These are phyloP conservation scores for Drosophila yakuba DNA, from an alignment of 1,140 invertebrate genomes.

Conservation along the genomic window DNA sequence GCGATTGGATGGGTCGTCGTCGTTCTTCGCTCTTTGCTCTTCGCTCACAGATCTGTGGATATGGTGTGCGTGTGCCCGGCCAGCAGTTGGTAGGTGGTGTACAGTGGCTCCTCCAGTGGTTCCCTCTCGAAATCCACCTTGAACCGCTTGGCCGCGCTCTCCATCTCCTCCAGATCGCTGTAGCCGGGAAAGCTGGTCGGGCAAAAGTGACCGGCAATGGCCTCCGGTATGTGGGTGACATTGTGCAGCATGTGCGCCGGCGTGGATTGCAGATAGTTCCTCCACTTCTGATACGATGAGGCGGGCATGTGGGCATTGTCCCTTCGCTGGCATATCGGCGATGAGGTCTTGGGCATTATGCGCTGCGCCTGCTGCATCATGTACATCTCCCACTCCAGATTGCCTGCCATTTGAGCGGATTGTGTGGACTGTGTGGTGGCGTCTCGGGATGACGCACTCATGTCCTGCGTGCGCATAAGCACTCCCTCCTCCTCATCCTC, in stretches of 20 bases:
- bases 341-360: slow-evolving; percentile 80
- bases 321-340: slow-evolving; percentile 55
- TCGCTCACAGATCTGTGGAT: slow-evolving; percentile 56
- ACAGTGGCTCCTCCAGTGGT: slow-evolving; percentile 6
- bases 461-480: slow-evolving; percentile 64
- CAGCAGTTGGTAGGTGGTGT: slow-evolving; percentile 35
- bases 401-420: slow-evolving; percentile 20
- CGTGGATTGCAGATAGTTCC: slow-evolving; percentile 69
- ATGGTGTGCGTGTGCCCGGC: slow-evolving; percentile 64
- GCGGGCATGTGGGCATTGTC: slow-evolving; percentile 15
- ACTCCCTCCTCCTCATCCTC: not conserved
- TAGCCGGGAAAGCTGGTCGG: slow-evolving; percentile 71
- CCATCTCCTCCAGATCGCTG: slow-evolving; percentile 72
- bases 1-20: slow-evolving; percentile 8
- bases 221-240: slow-evolving; percentile 77
- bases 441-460: not conserved
- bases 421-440: not conserved
- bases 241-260: slow-evolving; percentile 75
- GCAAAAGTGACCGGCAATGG: slow-evolving; percentile 77
- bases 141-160: slow-evolving; percentile 75
- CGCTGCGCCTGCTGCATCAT: slow-evolving; percentile 73
- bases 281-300: slow-evolving; percentile 73
- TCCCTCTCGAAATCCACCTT: slow-evolving; percentile 45
- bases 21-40: too few relatives aligned
- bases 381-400: slow-evolving; percentile 80